These are phyloP conservation scores for Cephalotes varians DNA, from an alignment of 2,888 invertebrate genomes.

Conservation along the genomic window DNA sequence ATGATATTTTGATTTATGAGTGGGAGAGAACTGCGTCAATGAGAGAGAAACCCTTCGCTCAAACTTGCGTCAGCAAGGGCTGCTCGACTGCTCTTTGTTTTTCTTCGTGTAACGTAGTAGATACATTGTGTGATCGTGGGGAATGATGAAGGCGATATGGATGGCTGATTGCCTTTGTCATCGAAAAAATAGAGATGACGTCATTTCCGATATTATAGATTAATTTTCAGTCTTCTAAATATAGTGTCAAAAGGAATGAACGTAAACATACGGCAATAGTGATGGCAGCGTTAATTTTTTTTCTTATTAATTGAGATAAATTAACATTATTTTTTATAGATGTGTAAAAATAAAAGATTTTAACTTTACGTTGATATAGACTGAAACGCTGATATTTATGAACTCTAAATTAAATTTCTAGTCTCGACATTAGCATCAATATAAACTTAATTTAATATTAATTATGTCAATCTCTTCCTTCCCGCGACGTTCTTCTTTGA, in stretches of 20 bases:
- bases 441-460: slow-evolving; percentile 1
- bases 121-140: neutral
- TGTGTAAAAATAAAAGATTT: neutral
- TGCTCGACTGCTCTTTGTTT: neutral
- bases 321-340: neutral
- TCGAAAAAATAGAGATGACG: slow-evolving; percentile 30
- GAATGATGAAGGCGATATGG: neutral
- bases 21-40: slow-evolving; percentile 15
- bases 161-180: slow-evolving; percentile 23
- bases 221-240: neutral
- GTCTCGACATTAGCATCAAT: neutral
- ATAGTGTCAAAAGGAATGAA: neutral
- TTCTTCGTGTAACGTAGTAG: neutral
- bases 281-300: neutral
- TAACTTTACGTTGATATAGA: slow-evolving; percentile 31
- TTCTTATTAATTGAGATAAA: neutral
- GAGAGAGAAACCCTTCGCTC: slow-evolving; percentile 36
- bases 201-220: slow-evolving; percentile 33
- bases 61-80: slow-evolving; percentile 44
- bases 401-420: neutral
- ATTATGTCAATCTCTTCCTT: neutral
- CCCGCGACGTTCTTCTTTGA: neutral
- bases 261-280: neutral
- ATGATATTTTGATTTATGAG: slow-evolving; percentile 49
- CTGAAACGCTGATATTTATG: neutral